phyloP scores from a whole-genome alignment of 2,888 invertebrate species.

The Calameuta pallipes region DNA sequence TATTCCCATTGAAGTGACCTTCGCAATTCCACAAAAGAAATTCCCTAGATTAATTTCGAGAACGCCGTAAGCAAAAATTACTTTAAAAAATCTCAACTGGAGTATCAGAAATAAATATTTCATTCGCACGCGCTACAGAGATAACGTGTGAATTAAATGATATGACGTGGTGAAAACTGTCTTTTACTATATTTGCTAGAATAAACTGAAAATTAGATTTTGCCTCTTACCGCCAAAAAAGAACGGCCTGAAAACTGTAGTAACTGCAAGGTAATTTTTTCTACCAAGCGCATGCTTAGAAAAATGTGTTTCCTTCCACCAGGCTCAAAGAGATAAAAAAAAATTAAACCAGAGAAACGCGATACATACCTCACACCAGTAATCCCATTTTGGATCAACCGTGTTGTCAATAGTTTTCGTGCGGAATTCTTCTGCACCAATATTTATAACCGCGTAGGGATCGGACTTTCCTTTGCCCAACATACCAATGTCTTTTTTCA shows the following conservation, averaged over 20 bases:
- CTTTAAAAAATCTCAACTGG: constrained; percentile 10
- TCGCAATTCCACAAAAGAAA: background rate
- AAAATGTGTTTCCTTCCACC: background rate
- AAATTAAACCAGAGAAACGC: background rate
- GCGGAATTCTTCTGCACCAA: constrained; percentile 93
- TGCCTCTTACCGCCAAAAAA: background rate
- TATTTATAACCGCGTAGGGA: constrained; percentile 91
- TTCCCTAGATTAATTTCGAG: background rate
- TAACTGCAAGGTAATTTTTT: background rate
- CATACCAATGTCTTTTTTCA: constrained; percentile 95
- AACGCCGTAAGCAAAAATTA: constrained; percentile 9
- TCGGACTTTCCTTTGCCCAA: constrained; percentile 97
- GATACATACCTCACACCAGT: constrained; percentile 92
- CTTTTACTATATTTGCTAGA: background rate
- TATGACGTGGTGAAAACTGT: background rate
- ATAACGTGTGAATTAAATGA: background rate
- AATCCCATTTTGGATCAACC: constrained; percentile 97
- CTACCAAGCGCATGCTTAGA: background rate
- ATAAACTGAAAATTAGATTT: background rate
- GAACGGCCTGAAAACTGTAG: background rate
- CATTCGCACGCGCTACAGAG: background rate
- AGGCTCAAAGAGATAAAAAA: background rate
- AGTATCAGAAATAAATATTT: constrained; percentile 19
- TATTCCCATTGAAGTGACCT: background rate
- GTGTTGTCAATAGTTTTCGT: constrained; percentile 95